Evolutionary conservation across 2,888 invertebrate genomes (phyloP), one percentile per base, ranked within the genome.

Genomic region (Stictocephala bisonia): DNA sequence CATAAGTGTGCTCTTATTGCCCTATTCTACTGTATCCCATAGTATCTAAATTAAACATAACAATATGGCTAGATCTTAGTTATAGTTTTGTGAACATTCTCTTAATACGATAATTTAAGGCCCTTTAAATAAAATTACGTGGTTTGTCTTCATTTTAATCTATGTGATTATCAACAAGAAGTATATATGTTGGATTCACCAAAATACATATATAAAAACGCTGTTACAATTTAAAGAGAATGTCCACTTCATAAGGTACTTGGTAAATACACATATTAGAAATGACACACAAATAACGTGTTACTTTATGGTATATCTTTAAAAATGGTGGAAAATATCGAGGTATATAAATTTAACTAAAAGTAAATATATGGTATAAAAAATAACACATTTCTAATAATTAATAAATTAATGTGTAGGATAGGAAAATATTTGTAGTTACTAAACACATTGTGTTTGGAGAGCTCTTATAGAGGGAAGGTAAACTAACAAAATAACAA

Each of bases 1-100:
- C 72, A 73, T 76, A 71, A 35, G 64, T 64, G 64, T 64, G 64
- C 44, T 44, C 64, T 44, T 64, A 15, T 9, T 44, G 64, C 7
- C 44, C 64, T 64, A 64, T 11, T 44, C 64, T 64, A 64, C 44
- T n/a, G 44, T 64, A 64, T 64, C 64, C 44, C 64, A 64, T 64
- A 60, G 60, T 60, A 44, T 26, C 64, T 64, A 64, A 27, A 11
- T 64, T 40, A 31, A 31, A 56, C 13, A 31, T 56, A 31, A n/a
- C 31, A n/a, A 31, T 60, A 60, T 60, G 60, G 60, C 60, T 60
- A 60, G 40, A 60, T 60, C 60, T 60, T 60, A 60, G 60, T 13
- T 22, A 27, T 60, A 60, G 18, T n/a, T n/a, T n/a, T 29, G 60
- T 60, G 60, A 60, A 60, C 60, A 60, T 29, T 60, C 60, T 60